phyloP scores from a whole-genome alignment of 2,113 vertebrate genomes.

The Macaca mulatta region DNA sequence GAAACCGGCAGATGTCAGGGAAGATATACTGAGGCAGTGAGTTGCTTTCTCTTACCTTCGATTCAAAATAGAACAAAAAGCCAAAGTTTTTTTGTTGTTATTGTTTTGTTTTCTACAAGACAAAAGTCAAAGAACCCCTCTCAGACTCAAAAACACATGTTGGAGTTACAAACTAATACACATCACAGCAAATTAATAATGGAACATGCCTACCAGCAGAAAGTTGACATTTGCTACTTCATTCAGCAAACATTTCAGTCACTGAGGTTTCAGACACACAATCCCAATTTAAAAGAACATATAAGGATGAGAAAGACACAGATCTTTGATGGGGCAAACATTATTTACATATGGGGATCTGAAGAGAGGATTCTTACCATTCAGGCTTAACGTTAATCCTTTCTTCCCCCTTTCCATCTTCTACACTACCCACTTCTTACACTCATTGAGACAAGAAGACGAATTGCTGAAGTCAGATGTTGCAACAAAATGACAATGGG shows the following conservation, averaged over 20 bases:
- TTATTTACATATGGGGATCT: neutral
- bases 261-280: neutral
- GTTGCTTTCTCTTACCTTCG: neutral
- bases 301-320: neutral
- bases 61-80: neutral
- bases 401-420: neutral
- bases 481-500: neutral
- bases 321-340: neutral
- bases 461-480: too few relatives aligned
- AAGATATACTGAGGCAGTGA: neutral
- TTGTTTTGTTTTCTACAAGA: neutral
- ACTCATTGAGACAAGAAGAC: neutral
- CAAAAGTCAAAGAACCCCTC: neutral
- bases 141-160: neutral
- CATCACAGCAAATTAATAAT: neutral
- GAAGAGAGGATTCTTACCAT: neutral
- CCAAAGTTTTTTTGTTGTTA: neutral
- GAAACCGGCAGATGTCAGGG: neutral
- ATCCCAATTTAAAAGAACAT: neutral
- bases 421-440: neutral
- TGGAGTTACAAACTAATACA: neutral
- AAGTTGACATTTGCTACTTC: neutral
- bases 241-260: neutral
- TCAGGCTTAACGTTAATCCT: neutral
- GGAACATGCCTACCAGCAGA: neutral